Conservation (phyloP, 2,797 vertebrate species). For the Gila robusta region DNA sequence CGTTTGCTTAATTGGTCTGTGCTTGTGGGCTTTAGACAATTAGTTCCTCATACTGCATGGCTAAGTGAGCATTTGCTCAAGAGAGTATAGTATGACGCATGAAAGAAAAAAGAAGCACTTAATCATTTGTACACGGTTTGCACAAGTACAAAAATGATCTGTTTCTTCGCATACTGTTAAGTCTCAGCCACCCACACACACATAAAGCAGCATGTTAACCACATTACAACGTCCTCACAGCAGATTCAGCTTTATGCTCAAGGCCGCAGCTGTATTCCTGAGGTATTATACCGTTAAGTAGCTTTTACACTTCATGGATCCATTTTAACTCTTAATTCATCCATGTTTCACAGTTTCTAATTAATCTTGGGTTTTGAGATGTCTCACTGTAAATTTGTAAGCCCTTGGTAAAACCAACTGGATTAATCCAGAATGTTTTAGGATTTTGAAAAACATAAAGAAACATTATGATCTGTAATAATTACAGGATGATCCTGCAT, state of each 20-base stretch:
- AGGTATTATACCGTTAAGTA: not conserved
- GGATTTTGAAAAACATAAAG: not conserved
- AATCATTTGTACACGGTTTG: constrained; percentile 7
- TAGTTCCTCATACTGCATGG: constrained; percentile 20
- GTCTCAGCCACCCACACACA: constrained; percentile 9
- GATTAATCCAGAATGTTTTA: not conserved
- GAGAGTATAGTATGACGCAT: constrained; percentile 20
- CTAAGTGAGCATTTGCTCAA: constrained; percentile 19
- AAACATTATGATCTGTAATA: not conserved
- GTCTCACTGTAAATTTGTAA: not conserved
- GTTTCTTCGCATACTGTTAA: constrained; percentile 5
- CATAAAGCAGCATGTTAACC: not conserved
- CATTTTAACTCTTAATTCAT: not conserved
- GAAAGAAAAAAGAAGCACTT: constrained; percentile 18
- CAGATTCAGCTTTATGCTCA: not conserved
- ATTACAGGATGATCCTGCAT: not conserved
- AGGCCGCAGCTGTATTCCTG: not conserved
- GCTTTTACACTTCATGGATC: constrained; percentile 3
- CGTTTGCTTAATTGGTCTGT: constrained; percentile 26
- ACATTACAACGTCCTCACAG: not conserved
- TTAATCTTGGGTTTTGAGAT: not conserved
- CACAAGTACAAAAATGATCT: constrained; percentile 23
- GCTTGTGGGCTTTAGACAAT: constrained; percentile 26
- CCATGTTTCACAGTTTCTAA: not conserved
- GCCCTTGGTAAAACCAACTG: not conserved